Evolutionary conservation across 2,888 invertebrate genomes (phyloP).

Genomic region (Sarcophaga subvicina): DNA sequence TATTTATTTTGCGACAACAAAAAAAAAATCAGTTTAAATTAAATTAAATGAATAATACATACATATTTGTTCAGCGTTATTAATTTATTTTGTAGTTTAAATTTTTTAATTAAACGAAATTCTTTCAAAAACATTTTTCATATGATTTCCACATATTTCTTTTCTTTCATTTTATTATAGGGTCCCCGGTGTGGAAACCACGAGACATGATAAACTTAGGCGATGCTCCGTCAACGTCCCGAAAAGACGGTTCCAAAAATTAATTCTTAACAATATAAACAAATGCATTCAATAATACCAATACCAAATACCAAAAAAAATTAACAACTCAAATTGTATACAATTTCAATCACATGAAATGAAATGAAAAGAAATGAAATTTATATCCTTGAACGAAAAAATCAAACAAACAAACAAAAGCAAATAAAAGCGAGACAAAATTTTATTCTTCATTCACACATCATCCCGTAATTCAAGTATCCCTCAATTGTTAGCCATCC

Average conservation of each 20-base stretch:
- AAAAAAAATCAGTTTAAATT: not conserved
- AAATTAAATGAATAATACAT: not conserved
- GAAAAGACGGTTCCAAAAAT: slow-evolving; percentile 83
- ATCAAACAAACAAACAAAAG: slow-evolving; percentile 40
- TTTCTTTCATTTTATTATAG: slow-evolving; percentile 87
- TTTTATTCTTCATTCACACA: too few species aligned
- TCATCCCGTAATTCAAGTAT: too few species aligned
- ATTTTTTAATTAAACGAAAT: slow-evolving; percentile 73
- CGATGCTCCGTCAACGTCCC: slow-evolving; percentile 83
- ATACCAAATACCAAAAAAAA: slow-evolving; percentile 65
- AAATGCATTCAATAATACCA: slow-evolving; percentile 47
- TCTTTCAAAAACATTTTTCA: slow-evolving; percentile 79
- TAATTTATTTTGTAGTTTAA: slow-evolving; percentile 69
- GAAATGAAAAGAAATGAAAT: not conserved
- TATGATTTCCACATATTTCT: slow-evolving; percentile 82
- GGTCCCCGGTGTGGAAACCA: slow-evolving; percentile 99
- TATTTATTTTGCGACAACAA: slow-evolving; percentile 24
- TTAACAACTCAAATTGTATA: not conserved
- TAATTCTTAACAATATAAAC: slow-evolving; percentile 70
- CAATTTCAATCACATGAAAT: not conserved
- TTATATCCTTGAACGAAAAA: slow-evolving; percentile 62
- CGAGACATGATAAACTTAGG: slow-evolving; percentile 90
- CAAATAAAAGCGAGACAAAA: not conserved
- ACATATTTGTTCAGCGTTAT: not conserved
- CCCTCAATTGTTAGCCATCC: too few species aligned